Percentiles rank a stretch among this genome's conserved stretches.
Conservation (phyloP, 2,888 invertebrate genomes). For the Meganola albula region DNA sequence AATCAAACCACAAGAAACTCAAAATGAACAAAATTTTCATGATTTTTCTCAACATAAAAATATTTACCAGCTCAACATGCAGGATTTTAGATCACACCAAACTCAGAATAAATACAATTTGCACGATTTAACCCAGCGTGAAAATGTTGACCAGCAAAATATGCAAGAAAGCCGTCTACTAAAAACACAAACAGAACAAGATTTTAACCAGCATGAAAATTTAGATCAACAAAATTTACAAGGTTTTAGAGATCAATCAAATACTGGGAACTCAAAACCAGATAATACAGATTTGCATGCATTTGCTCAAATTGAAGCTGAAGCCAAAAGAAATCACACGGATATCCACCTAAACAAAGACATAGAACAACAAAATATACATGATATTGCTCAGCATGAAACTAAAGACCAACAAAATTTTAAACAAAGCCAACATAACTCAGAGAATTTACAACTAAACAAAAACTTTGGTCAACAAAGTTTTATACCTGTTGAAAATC, state of each 20-base stretch:
- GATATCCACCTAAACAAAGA: too few species aligned
- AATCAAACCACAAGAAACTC: constrained; percentile 7
- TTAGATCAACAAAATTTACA: constrained; percentile 13
- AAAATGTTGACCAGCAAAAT: background rate
- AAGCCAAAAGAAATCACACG: too few species aligned
- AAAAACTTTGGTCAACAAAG: too few species aligned
- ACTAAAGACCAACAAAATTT: constrained; percentile 9
- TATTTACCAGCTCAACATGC: background rate
- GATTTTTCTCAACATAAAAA: background rate
- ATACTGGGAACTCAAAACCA: too few species aligned
- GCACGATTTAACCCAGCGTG: background rate
- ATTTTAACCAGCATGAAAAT: constrained; percentile 8
- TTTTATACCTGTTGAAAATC: too few species aligned
- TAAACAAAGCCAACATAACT: constrained; percentile 6
- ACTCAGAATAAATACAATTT: too few species aligned
- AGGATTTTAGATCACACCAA: too few species aligned
- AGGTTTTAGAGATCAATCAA: background rate
- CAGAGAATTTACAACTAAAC: constrained; percentile 3
- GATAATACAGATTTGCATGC: too few species aligned
- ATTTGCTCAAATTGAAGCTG: too few species aligned
- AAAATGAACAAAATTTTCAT: constrained; percentile 12
- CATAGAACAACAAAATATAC: constrained; percentile 4
- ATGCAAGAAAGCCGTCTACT: too few species aligned
- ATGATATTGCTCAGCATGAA: constrained; percentile 7
- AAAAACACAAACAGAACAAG: too few species aligned